phyloP scores from a whole-genome alignment of 2,888 invertebrate species.

The Seira musarum region DNA sequence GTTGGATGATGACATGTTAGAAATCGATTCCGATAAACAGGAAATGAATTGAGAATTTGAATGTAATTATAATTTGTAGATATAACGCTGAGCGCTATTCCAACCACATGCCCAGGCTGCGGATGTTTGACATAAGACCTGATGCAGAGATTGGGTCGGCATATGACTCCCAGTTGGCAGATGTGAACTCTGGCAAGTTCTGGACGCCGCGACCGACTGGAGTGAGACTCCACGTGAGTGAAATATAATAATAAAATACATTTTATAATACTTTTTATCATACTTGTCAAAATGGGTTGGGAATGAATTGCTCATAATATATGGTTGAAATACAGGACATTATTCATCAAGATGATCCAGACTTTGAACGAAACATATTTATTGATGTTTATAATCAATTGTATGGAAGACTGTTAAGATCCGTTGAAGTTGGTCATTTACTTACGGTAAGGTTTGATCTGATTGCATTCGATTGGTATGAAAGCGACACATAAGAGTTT shows the following conservation, averaged over 20 bases:
- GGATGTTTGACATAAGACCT: background rate
- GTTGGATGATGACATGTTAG: slow-evolving; percentile 4
- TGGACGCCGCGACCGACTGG: slow-evolving; percentile 40
- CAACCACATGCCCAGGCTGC: slow-evolving; percentile 30
- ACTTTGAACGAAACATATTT: slow-evolving; percentile 33
- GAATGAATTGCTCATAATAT: no score
- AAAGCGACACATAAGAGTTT: no score
- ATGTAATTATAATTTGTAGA: slow-evolving; percentile 24
- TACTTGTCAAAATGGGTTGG: no score
- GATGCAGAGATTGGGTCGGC: slow-evolving; percentile 26
- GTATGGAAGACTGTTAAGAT: slow-evolving; percentile 20
- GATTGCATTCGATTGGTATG: no score
- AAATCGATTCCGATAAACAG: no score
- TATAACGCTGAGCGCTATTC: slow-evolving; percentile 47
- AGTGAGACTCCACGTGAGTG: background rate
- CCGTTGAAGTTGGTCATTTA: slow-evolving; percentile 45
- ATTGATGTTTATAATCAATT: slow-evolving; percentile 22
- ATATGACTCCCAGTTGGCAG: slow-evolving; percentile 47
- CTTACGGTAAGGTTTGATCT: slow-evolving; percentile 20
- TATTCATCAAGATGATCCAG: slow-evolving; percentile 38
- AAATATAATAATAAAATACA: no score
- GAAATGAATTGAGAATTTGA: no score
- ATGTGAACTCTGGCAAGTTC: slow-evolving; percentile 30
- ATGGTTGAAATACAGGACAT: slow-evolving; percentile 46
- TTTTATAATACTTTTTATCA: no score